Percentiles rank a stretch among this genome's conserved stretches.
phyloP scores from a whole-genome alignment of 2,113 vertebrate species.

The Lagopus leucura region DNA sequence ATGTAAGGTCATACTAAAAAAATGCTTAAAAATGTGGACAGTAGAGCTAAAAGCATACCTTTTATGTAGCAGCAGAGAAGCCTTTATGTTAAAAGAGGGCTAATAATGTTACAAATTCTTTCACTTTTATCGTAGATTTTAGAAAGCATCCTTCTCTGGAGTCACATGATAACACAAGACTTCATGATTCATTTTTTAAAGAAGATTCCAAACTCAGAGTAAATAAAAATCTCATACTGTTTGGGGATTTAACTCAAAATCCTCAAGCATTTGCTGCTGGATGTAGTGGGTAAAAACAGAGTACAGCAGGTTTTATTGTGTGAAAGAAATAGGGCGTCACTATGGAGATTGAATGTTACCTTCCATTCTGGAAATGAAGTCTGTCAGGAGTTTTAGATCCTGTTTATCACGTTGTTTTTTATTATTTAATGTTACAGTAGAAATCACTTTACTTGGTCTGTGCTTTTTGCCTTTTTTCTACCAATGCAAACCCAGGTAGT shows the following conservation, averaged over 20 bases:
- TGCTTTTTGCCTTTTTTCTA: neutral
- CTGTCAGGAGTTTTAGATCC: neutral
- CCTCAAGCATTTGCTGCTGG: neutral
- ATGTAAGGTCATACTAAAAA: neutral
- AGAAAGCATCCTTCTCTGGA: neutral
- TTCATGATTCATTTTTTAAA: neutral
- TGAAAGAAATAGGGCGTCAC: neutral
- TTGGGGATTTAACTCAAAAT: neutral
- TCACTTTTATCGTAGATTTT: neutral
- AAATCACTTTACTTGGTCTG: neutral
- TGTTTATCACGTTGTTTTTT: neutral
- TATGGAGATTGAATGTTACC: neutral
- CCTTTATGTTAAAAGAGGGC: neutral
- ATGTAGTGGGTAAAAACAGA: neutral
- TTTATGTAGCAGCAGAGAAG: neutral
- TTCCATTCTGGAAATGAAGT: neutral
- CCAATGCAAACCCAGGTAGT: neutral
- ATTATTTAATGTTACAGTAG: neutral
- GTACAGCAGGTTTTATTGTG: neutral
- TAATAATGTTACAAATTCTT: neutral
- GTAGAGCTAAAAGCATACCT: neutral
- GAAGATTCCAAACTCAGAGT: neutral
- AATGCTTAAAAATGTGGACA: neutral
- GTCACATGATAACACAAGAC: neutral
- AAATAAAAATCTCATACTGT: neutral